These are phyloP conservation scores for Neoniphon sammara DNA, from an alignment of 2,797 vertebrate genomes.

Conservation along the genomic window DNA sequence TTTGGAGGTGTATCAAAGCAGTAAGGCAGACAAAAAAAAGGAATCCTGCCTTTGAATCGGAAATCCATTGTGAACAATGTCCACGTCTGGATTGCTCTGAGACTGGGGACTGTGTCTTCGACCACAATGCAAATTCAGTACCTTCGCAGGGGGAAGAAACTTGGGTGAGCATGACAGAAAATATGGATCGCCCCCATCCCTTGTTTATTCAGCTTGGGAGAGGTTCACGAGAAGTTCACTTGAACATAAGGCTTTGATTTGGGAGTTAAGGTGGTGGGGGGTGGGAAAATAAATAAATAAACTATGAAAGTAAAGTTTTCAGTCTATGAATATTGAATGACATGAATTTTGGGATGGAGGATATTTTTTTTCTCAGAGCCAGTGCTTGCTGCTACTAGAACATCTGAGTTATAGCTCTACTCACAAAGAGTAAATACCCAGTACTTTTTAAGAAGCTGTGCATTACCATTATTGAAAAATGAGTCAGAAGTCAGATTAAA, in stretches of 20 bases:
- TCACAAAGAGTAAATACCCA: constrained; percentile 12
- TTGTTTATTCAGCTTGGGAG: constrained; percentile 46
- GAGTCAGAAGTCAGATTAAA: constrained; percentile 13
- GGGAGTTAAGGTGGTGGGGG: constrained; percentile 43
- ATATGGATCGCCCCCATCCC: constrained; percentile 13
- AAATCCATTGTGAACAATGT: constrained; percentile 63
- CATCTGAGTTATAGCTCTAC: constrained; percentile 20
- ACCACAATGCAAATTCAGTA: constrained; percentile 60
- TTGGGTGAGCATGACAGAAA: constrained; percentile 54
- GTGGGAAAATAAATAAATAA: constrained; percentile 43
- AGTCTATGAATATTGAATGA: constrained; percentile 53
- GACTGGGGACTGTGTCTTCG: constrained; percentile 47
- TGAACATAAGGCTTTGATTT: constrained; percentile 52
- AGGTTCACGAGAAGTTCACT: constrained; percentile 67
- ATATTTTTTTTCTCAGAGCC: constrained; percentile 49
- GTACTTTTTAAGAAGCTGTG: constrained; percentile 1
- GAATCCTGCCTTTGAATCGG: constrained; percentile 62
- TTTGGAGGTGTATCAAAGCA: constrained; percentile 65
- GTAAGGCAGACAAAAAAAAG: constrained; percentile 48
- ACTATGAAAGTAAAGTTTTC: constrained; percentile 49
- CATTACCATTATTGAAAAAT: constrained; percentile 10
- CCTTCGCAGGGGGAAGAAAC: constrained; percentile 39
- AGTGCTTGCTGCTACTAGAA: constrained; percentile 22
- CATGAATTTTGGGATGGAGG: constrained; percentile 38
- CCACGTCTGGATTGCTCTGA: constrained; percentile 41